Percentiles rank a stretch among this genome's conserved stretches.
Conservation (phyloP, 1,140 invertebrate genomes). For the Euura lappo region DNA sequence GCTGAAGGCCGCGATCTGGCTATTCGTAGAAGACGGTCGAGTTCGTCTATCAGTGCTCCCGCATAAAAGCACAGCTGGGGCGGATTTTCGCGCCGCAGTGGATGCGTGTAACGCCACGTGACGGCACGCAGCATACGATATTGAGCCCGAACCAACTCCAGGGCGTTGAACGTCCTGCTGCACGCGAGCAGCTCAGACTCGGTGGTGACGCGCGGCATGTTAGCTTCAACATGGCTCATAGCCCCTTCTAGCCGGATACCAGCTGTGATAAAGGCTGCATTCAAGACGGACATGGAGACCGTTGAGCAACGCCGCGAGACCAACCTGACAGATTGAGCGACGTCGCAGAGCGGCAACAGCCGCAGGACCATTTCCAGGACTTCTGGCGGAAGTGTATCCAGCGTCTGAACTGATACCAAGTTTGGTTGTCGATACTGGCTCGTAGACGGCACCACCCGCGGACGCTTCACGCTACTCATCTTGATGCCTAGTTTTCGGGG, state of each 20-base stretch:
- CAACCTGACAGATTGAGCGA: conserved; percentile 45
- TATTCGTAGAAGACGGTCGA: conserved; percentile 37
- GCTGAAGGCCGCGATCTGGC: conserved; percentile 23
- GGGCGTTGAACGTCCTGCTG: conserved; percentile 35
- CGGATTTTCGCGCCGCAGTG: conserved; percentile 35
- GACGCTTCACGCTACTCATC: neutral
- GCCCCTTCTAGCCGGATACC: conserved; percentile 35
- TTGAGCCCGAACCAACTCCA: conserved; percentile 44
- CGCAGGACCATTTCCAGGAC: conserved; percentile 51
- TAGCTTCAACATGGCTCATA: conserved; percentile 25
- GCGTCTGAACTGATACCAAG: conserved; percentile 15
- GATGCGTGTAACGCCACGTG: conserved; percentile 56
- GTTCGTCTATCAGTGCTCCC: conserved; percentile 48
- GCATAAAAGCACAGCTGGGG: conserved; percentile 49
- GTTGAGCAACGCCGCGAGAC: conserved; percentile 49
- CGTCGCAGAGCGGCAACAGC: conserved; percentile 42
- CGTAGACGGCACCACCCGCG: neutral
- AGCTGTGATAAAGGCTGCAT: conserved; percentile 43
- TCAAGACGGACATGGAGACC: conserved; percentile 46
- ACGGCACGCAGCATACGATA: conserved; percentile 52
- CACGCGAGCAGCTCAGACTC: conserved; percentile 28
- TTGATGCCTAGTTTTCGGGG: neutral
- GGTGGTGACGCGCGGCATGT: conserved; percentile 24
- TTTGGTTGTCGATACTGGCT: neutral
- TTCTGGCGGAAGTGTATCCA: conserved; percentile 52